phyloP scores from a whole-genome alignment of 2,888 invertebrate species.

The Amblyjoppa proteus region DNA sequence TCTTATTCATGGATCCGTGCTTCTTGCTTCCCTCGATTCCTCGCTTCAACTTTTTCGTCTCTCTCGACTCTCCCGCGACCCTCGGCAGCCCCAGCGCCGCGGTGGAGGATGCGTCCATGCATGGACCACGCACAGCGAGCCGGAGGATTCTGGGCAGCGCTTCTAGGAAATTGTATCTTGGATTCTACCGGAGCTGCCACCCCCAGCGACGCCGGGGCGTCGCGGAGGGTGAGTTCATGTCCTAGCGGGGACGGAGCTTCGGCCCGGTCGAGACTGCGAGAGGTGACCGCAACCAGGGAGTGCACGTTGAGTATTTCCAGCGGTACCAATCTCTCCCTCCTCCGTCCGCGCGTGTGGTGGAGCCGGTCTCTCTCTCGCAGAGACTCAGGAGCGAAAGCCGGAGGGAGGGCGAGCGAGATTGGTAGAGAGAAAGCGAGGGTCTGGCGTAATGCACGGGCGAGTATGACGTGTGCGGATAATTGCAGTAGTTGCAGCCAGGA shows the following conservation, averaged over 20 bases:
- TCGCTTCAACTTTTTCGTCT: slow-evolving; percentile 36
- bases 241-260: slow-evolving; percentile 67
- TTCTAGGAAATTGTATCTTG: slow-evolving; percentile 70
- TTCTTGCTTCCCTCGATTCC: slow-evolving; percentile 16
- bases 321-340: slow-evolving; percentile 26
- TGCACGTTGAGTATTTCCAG: slow-evolving; percentile 52
- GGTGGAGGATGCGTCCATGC: neutral
- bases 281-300: slow-evolving; percentile 59
- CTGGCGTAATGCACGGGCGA: slow-evolving; percentile 78
- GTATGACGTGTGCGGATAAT: slow-evolving; percentile 84
- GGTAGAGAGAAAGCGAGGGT: slow-evolving; percentile 55
- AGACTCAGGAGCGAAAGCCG: neutral
- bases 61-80: slow-evolving; percentile 7
- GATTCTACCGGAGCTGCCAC: slow-evolving; percentile 61
- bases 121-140: neutral
- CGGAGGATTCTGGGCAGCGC: slow-evolving; percentile 31
- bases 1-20: slow-evolving; percentile 25
- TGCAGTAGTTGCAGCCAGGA: slow-evolving; percentile 82
- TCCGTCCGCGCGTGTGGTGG: slow-evolving; percentile 2
- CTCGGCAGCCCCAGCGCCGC: neutral
- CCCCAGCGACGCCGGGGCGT: slow-evolving; percentile 62
- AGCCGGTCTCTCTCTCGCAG: slow-evolving; percentile 31
- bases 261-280: slow-evolving; percentile 49
- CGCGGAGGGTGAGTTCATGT: slow-evolving; percentile 49
- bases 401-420: slow-evolving; percentile 45